Evolutionary conservation across 2,113 vertebrate genomes (phyloP), one percentile per base, ranked within the genome.

Genomic region (Cynopterus brachyotis): DNA sequence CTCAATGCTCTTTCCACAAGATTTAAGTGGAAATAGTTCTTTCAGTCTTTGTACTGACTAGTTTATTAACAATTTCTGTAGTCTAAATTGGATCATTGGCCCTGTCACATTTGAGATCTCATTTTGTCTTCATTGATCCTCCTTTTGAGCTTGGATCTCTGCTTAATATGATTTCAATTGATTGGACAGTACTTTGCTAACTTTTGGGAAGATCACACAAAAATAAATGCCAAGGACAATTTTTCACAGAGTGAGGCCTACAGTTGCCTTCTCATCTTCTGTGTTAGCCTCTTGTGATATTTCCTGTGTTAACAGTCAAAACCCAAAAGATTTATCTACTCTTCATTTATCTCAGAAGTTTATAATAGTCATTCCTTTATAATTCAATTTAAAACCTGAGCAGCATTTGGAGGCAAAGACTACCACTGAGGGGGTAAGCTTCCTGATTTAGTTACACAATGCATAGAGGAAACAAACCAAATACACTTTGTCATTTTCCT

Each of bases 401-500:
- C 28, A 95, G 95, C 95, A 92, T 30, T 60, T 69, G 32, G 22
- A 24, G 28, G 37, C 5, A 64, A 30, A 37, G 6, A 64, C 45
- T n/a, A 78, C 16, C 24, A n/a, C 83, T 47, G 55, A 22, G 42
- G 11, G 47, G n/a, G 60, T 92, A 91, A 93, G 67, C 53, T 92
- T 81, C 57, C 45, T 89, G 70, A 96, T 64, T 53, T 67, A 69
- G 24, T 81, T 69, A 5, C 1, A 92, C 57, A 83, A 30, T n/a
- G 20, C 45, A 78, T 0, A 6, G 17, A 91, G 75, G 97, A 97
- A 96, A 86, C 30, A 97, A 98, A 96, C n/a, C 10, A 95, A 96
- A 80, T 22, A 3, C 64, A 24, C 30, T 89, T 89, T 80, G 64
- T 42, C 50, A 88, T 6, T 73, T 81, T 75, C 92, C 26, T 88